Base-by-base conservation (phyloP, 2,888 invertebrate genomes). In the Penaeus monodon region DNA sequence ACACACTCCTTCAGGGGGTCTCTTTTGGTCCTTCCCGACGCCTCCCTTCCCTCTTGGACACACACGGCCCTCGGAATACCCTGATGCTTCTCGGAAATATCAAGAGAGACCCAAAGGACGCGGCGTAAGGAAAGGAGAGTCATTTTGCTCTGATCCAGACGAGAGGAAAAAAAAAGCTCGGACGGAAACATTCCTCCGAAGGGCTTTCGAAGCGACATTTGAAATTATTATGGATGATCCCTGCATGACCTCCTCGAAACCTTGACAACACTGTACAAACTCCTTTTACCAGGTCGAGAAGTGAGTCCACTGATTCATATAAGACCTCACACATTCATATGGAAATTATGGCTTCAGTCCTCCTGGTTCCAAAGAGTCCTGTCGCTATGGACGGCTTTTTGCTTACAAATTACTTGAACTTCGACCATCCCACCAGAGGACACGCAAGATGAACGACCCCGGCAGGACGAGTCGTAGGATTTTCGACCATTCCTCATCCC, bases 251-350 rank as follows among this genome's bases (percentile, higher is more conserved):
- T 57, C 57, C 57, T 44, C 44, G n/a, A 49, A 29, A 66, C 70
- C 70, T 74, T 85, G 80, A 80, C 74, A 73, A 81, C 80, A 24
- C 76, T 78, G 70, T 78, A 57, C 33, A 29, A 84, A 68, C 57
- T 79, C 57, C 66, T 65, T 81, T 80, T 81, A 85, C 73, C 65
- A 81, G 85, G 64, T 74, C 85, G 81, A 81, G 85, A 73, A 66
- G 80, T n/a, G 63, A 79, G 80, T 80, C 68, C 80, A 81, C 80
- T 85, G 81, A 74, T 81, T 85, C 85, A 44, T 81, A 76, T 44
- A 81, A 81, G 85, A 81, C 81, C 76, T 70, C 81, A 85, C 81
- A 76, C 85, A 85, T 85, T 85, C 85, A 85, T 85, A 85, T 85
- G 85, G 81, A 85, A 85, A 85, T 85, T 65, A 81, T 74, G 66